These are phyloP conservation scores for Athalia circularis DNA, from an alignment of 2,888 invertebrate species.

Conservation along the genomic window DNA sequence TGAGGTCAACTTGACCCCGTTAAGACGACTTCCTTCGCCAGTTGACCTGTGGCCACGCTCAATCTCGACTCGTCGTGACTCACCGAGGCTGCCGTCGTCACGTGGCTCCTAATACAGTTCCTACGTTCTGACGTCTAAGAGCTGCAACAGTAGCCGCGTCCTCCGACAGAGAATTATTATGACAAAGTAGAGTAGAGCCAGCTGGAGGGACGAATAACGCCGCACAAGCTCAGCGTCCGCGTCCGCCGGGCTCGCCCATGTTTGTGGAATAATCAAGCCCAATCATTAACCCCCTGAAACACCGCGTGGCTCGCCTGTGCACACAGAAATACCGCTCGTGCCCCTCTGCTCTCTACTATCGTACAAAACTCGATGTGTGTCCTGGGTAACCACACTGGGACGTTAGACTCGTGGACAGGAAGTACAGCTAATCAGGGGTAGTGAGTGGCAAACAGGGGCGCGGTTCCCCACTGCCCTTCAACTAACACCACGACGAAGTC, in stretches of 20 bases:
- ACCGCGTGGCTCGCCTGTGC: constrained; percentile 54
- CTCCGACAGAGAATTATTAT: constrained; percentile 7
- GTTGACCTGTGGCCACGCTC: constrained; percentile 70
- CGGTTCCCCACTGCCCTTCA: constrained; percentile 58
- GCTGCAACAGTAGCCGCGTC: background rate
- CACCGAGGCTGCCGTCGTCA: constrained; percentile 52
- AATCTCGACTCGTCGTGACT: constrained; percentile 69
- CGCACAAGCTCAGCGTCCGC: constrained; percentile 17
- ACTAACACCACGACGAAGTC: background rate
- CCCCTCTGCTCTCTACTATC: background rate
- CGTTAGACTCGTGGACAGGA: constrained; percentile 70
- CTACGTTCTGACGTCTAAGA: constrained; percentile 5
- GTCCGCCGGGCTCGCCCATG: constrained; percentile 69
- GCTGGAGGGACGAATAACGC: constrained; percentile 25
- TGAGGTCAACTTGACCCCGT: constrained; percentile 68
- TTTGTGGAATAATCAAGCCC: constrained; percentile 73
- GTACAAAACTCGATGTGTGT: constrained; percentile 4
- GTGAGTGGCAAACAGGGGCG: constrained; percentile 74
- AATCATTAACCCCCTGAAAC: constrained; percentile 71
- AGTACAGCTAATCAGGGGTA: constrained; percentile 74
- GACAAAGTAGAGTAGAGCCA: background rate
- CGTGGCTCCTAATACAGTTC: background rate
- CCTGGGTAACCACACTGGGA: constrained; percentile 47
- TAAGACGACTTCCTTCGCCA: constrained; percentile 70
- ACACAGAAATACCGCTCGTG: constrained; percentile 44